Evolutionary conservation across 2,888 invertebrate genomes (phyloP).

Genomic region (Hololepta plana): DNA sequence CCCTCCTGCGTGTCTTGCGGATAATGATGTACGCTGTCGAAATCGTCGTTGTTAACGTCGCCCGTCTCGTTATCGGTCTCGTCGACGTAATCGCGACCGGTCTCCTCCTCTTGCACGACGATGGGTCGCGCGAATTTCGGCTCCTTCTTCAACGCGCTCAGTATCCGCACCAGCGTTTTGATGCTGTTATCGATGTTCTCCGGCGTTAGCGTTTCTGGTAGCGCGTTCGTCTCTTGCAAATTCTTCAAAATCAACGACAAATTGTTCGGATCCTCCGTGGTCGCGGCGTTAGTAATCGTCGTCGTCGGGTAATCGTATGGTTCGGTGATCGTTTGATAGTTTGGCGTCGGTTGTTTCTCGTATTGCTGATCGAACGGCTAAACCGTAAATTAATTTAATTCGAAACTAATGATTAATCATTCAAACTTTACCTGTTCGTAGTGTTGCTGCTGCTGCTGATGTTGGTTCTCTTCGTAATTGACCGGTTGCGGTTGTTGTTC

Average conservation of each 20-base stretch:
- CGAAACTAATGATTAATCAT: too few relatives aligned
- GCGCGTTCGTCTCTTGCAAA: constrained; percentile 52
- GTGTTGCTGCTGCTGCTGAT: constrained; percentile 6
- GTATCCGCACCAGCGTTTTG: constrained; percentile 53
- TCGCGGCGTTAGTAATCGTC: background rate
- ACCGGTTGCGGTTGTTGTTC: too few relatives aligned
- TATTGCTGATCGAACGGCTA: too few relatives aligned
- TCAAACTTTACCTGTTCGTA: constrained; percentile 5
- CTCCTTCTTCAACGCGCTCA: constrained; percentile 45
- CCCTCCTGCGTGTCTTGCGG: constrained; percentile 34
- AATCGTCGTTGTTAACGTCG: constrained; percentile 15
- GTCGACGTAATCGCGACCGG: constrained; percentile 14
- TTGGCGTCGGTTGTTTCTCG: too few relatives aligned
- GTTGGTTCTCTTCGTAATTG: constrained; percentile 1
- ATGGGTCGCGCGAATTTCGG: constrained; percentile 21
- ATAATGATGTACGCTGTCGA: constrained; percentile 17
- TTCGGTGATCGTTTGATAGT: too few relatives aligned
- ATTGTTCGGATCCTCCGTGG: constrained; percentile 17
- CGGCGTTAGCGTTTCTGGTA: constrained; percentile 57
- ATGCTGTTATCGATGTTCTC: constrained; percentile 67
- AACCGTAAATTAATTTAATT: too few relatives aligned
- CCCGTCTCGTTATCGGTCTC: constrained; percentile 21
- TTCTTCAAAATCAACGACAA: constrained; percentile 47
- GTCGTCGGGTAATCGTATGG: background rate
- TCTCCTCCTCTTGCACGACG: constrained; percentile 20